phyloP scores from a whole-genome alignment of 35 echinoderm and acorn worm genomes.

The Anneissia japonica region DNA sequence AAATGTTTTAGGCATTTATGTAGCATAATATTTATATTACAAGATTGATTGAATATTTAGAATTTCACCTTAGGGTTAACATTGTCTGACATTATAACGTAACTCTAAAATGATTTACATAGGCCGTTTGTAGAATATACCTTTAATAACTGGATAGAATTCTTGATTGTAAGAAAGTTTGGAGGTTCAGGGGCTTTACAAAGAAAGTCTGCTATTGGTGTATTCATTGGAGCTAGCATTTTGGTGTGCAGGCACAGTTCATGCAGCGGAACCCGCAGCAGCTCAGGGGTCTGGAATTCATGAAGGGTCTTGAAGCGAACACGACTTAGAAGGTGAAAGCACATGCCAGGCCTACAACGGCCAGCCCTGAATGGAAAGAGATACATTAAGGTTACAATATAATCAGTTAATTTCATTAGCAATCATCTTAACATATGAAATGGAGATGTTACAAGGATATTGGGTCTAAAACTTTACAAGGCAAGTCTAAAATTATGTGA shows the following conservation, averaged over 20 bases:
- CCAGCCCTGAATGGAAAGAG: conserved; percentile 60
- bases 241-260: conserved; percentile 90
- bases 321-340: conserved; percentile 88
- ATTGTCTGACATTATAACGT: no score
- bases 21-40: no score
- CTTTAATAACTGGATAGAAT: conserved; percentile 81
- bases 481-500: no score
- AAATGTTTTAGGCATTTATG: no score
- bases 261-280: conserved; percentile 73
- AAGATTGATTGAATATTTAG: no score
- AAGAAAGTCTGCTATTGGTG: conserved; percentile 71
- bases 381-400: background rate
- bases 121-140: no score
- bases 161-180: conserved; percentile 51
- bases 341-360: conserved; percentile 82
- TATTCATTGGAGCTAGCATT: conserved; percentile 59
- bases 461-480: no score
- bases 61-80: no score
- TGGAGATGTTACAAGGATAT: no score
- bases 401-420: background rate
- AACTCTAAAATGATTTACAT: no score
- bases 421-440: no score
- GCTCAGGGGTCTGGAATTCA: conserved; percentile 77
- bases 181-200: conserved; percentile 79
- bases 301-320: conserved; percentile 68